These are phyloP conservation scores for Proterorhinus semilunaris DNA, from an alignment of 2,113 vertebrate genomes.

Conservation along the genomic window DNA sequence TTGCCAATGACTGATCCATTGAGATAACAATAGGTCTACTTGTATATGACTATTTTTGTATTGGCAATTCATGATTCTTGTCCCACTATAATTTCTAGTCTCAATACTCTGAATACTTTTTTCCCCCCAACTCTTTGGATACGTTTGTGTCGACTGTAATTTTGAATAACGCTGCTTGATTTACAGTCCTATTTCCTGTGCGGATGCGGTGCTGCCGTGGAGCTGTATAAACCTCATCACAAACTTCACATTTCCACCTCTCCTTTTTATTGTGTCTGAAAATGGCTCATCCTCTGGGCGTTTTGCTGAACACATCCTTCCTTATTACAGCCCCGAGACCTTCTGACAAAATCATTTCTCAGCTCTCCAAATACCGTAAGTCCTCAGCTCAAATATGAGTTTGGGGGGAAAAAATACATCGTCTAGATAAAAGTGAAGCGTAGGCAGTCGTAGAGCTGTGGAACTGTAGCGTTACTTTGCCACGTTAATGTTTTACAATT, in stretches of 20 bases:
- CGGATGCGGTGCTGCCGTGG: slow-evolving; percentile 22
- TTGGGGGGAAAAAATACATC: too few relatives aligned
- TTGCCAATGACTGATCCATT: too few relatives aligned
- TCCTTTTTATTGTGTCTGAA: slow-evolving; percentile 55
- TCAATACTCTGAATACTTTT: not conserved
- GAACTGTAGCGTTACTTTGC: too few relatives aligned
- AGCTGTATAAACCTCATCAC: slow-evolving; percentile 37
- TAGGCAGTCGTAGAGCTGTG: too few relatives aligned
- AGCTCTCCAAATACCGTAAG: not conserved
- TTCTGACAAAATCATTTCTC: slow-evolving; percentile 24
- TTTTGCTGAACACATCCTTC: slow-evolving; percentile 52
- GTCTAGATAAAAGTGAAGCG: too few relatives aligned
- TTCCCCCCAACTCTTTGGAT: not conserved
- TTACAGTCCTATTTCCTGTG: slow-evolving; percentile 41
- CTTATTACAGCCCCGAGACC: slow-evolving; percentile 53
- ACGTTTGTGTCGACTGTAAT: not conserved
- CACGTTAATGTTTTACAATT: too few relatives aligned
- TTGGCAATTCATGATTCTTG: too few relatives aligned
- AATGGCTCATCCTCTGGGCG: slow-evolving; percentile 20
- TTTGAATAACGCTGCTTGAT: slow-evolving; percentile 22
- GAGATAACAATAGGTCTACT: too few relatives aligned
- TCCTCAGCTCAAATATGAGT: too few relatives aligned
- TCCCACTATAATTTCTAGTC: too few relatives aligned
- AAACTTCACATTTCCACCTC: slow-evolving; percentile 58
- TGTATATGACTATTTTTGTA: too few relatives aligned